phyloP scores from a whole-genome alignment of 2,888 invertebrate genomes.

The Psylliodes chrysocephalus region DNA sequence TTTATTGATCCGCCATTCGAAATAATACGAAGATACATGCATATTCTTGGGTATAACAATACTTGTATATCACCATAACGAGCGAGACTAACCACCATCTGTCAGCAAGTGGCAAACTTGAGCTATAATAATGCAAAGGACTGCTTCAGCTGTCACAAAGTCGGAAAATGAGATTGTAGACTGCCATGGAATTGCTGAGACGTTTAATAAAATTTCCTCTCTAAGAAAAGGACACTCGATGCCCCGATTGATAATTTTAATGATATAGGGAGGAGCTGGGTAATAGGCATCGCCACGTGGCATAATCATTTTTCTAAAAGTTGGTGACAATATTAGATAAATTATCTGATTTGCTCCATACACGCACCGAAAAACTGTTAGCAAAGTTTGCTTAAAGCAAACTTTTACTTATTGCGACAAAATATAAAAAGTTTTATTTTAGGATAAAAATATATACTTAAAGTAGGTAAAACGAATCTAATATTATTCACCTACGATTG shows the following conservation, averaged over 20 bases:
- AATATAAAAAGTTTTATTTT: no score
- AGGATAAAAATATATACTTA: no score
- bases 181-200: conserved; percentile 22
- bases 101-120: conserved; percentile 39
- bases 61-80: conserved; percentile 38
- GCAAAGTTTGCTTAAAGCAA: no score
- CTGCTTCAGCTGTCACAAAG: conserved; percentile 32
- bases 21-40: conserved; percentile 36
- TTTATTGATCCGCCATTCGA: conserved; percentile 33
- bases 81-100: conserved; percentile 34
- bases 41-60: conserved; percentile 38
- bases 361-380: no score
- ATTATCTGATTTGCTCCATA: no score
- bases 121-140: conserved; percentile 37
- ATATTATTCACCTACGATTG: no score
- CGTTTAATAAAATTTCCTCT: conserved; percentile 30
- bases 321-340: no score
- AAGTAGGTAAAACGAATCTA: no score
- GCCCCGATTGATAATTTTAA: conserved; percentile 17
- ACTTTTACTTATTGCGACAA: no score
- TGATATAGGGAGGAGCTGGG: neutral
- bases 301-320: no score
- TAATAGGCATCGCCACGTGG: no score
- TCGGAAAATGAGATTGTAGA: conserved; percentile 26
- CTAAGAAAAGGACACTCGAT: conserved; percentile 15